Evolutionary conservation across 1,140 invertebrate genomes (phyloP).

Genomic region (Ridgeia piscesae): DNA sequence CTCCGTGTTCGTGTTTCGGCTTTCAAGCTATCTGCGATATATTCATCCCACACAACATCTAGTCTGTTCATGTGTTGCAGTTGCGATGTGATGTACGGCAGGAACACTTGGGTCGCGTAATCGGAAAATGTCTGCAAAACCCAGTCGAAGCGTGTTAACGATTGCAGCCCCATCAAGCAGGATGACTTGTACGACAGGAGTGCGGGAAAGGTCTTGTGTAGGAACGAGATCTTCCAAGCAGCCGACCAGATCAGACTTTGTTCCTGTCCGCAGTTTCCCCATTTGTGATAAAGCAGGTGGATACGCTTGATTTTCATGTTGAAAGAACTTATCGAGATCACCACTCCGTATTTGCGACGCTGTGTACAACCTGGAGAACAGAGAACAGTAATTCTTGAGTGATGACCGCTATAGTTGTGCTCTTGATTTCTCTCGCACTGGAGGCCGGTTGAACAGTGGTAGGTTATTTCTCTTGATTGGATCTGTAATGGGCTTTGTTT

Average conservation of each 20-base stretch:
- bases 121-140: slow-evolving; percentile 30
- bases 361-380: too few relatives aligned
- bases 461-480: too few relatives aligned
- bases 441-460: too few relatives aligned
- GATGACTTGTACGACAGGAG: slow-evolving; percentile 15
- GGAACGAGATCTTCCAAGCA: slow-evolving; percentile 21
- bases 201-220: slow-evolving; percentile 2
- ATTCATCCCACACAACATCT: too few relatives aligned
- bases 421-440: too few relatives aligned
- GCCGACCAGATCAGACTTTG: slow-evolving; percentile 20
- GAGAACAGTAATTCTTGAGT: too few relatives aligned
- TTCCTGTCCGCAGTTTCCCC: background rate
- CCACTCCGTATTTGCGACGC: slow-evolving; percentile 24
- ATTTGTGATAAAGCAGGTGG: slow-evolving; percentile 22
- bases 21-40: too few relatives aligned
- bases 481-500: too few relatives aligned
- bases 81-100: too few relatives aligned
- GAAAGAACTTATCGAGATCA: slow-evolving; percentile 29
- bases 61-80: too few relatives aligned
- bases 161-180: slow-evolving; percentile 34
- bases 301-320: slow-evolving; percentile 23
- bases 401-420: too few relatives aligned
- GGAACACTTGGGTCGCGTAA: slow-evolving; percentile 27
- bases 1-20: too few relatives aligned
- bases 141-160: slow-evolving; percentile 8